Evolutionary conservation across 2,113 vertebrate genomes (phyloP).

Genomic region (Leptobrachium ailaonicum): DNA sequence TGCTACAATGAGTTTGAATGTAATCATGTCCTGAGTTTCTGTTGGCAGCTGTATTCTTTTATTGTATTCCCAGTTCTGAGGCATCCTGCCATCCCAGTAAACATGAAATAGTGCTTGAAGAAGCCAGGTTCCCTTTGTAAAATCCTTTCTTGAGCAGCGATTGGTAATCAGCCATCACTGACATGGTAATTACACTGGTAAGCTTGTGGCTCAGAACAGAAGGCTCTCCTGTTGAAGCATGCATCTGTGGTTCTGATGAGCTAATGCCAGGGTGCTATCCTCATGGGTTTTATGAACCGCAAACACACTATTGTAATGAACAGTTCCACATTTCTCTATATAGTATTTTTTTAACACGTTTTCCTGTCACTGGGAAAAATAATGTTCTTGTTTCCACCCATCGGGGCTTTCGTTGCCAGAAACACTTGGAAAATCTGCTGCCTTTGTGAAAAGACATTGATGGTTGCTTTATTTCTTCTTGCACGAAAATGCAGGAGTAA

Average conservation of each 20-base stretch:
- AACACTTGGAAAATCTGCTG: background rate
- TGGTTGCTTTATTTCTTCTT: background rate
- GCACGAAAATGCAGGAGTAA: background rate
- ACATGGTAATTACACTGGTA: slow-evolving; percentile 47
- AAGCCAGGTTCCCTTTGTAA: slow-evolving; percentile 31
- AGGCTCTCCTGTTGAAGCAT: slow-evolving; percentile 36
- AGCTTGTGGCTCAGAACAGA: slow-evolving; percentile 29
- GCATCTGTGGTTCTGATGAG: slow-evolving; percentile 46
- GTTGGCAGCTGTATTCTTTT: slow-evolving; percentile 15
- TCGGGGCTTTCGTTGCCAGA: slow-evolving; percentile 14
- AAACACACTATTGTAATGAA: slow-evolving; percentile 22
- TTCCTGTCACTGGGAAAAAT: slow-evolving; percentile 24
- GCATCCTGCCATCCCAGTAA: slow-evolving; percentile 15
- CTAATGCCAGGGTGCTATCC: slow-evolving; percentile 44
- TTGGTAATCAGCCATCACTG: slow-evolving; percentile 43
- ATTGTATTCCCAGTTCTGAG: slow-evolving; percentile 37
- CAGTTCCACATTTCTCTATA: slow-evolving; percentile 19
- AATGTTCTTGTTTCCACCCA: slow-evolving; percentile 33
- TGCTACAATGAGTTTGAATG: slow-evolving; percentile 2
- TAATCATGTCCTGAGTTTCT: background rate
- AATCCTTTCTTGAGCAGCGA: slow-evolving; percentile 22
- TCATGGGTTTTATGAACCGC: slow-evolving; percentile 19
- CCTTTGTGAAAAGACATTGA: slow-evolving; percentile 9
- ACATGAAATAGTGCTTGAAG: slow-evolving; percentile 23
- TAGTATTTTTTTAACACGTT: slow-evolving; percentile 4